Evolutionary conservation across 2,888 invertebrate species (phyloP), one percentile per base, ranked within the genome.

Genomic region (Bugulina stolonifera): DNA sequence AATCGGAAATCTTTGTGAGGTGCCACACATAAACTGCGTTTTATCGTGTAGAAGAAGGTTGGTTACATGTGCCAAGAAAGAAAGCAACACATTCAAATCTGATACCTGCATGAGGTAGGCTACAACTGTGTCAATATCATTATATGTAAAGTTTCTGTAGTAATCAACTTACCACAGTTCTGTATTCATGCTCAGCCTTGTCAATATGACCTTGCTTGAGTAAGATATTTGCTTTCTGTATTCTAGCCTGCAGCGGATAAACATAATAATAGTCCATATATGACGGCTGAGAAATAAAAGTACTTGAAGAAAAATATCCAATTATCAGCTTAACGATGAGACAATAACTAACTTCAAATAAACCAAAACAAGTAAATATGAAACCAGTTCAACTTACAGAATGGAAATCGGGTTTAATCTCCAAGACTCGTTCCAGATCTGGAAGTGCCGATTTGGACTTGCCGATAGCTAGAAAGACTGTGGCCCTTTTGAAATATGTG

Each of bases 401-500:
- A 73, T 90, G 90, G 84, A 99, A 99, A 84, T 97, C 97, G 3
- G 94, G 92, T 83, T 98, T 97, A 73, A 99, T 84, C 81, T 94
- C 91, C 75, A 99, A 86, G 35, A 96, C 97, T 86, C 89, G 90
- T 78, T 93, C 92, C 77, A 99, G 90, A 86, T 99, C 99, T 79
- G 91, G 90, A 52, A 98, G 87, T 0, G 99, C 99, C 81, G 94
- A 92, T 83, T 93, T 93, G 0, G 96, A 92, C 87, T 95, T 96
- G 69, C 96, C 96, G 77, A 98, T 87, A 10, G 97, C 98, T 81
- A 98, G 88, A 86, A 93, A 97, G 0, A 96, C 94, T 0, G 97
- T 96, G 64, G 95, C 98, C 78, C 98, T 88, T 84, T 94, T 93
- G 84, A 93, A 99, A 82, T 93, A 93, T 71, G 95, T 95, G 84